Conservation (phyloP, 1,140 invertebrate species). For the Agrilus planipennis region DNA sequence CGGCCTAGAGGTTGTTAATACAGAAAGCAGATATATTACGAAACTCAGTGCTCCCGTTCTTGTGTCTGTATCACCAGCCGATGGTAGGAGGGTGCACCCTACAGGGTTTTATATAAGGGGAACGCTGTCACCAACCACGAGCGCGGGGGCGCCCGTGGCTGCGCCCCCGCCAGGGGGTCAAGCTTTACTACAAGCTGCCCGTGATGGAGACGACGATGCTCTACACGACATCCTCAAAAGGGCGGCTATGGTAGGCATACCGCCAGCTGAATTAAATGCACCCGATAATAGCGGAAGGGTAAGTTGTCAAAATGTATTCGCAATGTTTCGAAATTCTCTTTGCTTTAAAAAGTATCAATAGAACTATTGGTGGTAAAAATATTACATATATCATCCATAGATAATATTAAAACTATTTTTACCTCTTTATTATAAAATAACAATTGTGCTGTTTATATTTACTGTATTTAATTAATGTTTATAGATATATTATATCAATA, state of each 20-base stretch:
- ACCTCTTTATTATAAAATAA: too few species aligned
- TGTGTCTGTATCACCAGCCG: conserved; percentile 23
- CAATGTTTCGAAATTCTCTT: too few species aligned
- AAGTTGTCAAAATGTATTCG: too few species aligned
- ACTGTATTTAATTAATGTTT: too few species aligned
- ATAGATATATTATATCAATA: too few species aligned
- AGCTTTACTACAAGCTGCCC: conserved; percentile 27
- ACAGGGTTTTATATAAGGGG: conserved; percentile 30
- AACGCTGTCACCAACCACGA: conserved; percentile 33
- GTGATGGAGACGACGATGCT: conserved; percentile 29
- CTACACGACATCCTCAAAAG: conserved; percentile 23
- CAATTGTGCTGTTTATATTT: too few species aligned
- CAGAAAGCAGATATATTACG: not conserved
- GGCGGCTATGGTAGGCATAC: conserved; percentile 18
- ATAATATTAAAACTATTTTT: too few species aligned
- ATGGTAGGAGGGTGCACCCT: conserved; percentile 26
- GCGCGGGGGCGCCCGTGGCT: conserved; percentile 25
- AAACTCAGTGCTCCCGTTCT: conserved; percentile 11
- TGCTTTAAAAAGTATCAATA: too few species aligned
- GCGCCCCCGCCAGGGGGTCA: conserved; percentile 31
- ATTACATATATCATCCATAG: too few species aligned
- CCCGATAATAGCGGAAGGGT: conserved; percentile 30
- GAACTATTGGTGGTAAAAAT: too few species aligned
- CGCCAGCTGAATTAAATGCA: conserved; percentile 27
- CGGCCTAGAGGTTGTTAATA: not conserved